Evolutionary conservation across 2,113 vertebrate genomes (phyloP), one percentile per base, ranked within the genome.

Genomic region (Embiotoca jacksoni): DNA sequence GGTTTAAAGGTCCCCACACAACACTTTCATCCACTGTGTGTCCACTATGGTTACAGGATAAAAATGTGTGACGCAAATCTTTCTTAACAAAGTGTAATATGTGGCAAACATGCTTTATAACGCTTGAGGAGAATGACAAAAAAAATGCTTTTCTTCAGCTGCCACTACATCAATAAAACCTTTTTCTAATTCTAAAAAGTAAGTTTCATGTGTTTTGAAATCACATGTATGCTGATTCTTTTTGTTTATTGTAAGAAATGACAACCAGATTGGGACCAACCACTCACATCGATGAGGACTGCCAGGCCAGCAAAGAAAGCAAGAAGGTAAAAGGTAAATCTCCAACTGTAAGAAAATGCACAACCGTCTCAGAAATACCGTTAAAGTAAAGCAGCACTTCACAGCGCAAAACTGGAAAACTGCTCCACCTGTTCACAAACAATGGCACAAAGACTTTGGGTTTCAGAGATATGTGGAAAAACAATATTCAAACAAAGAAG

Each of bases 311-410:
- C 96, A 92, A 97, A 93, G 95, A 99, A 99, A 92, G 97, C 97
- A 92, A 98, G 30, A 94, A 99, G 94, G 95, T 99, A 99, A 95
- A 97, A 99, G 0, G 96, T 97, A 95, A 99, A 99, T 93, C 98
- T 95, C 98, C 98, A 99, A 92, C 98, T 99, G 96, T 68, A 95
- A 96, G 93, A 92, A 88, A 96, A 93, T 3, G 55, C 50, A 89
- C 58, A 91, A 67, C 8, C 2, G 80, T n/a, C 60, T 87, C 72
- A 92, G 72, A 82, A 70, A 73, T 47, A 5, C 6, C 9, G 9
- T 36, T 59, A 11, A 0, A 8, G 2, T 31, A 6, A 3, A 23
- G 32, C 3, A 36, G n/a, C 9, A 55, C 53, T 52, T 75, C 14
- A 64, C 10, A 78, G 39, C 77, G 39, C 66, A 66, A 39, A 56